Conservation (phyloP, 2,888 invertebrate species). For the Pteria penguin region DNA sequence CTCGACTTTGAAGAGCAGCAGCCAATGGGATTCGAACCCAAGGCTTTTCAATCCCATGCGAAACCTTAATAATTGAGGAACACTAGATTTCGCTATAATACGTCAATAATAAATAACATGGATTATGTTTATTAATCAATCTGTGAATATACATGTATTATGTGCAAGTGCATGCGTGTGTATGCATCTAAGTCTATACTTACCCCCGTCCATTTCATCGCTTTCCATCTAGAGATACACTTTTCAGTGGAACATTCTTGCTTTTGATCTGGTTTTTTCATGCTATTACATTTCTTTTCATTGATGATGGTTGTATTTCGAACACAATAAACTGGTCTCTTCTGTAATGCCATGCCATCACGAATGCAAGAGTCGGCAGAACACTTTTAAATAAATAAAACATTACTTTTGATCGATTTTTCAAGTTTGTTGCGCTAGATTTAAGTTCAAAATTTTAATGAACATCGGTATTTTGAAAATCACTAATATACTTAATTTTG, state of each 20-base stretch:
- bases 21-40: too few species aligned
- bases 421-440: too few species aligned
- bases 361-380: constrained; percentile 52
- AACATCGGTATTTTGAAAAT: too few species aligned
- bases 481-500: too few species aligned
- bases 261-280: constrained; percentile 41
- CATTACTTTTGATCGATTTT: too few species aligned
- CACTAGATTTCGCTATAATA: too few species aligned
- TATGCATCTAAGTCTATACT: not conserved
- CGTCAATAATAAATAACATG: too few species aligned
- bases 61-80: too few species aligned
- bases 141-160: not conserved
- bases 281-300: constrained; percentile 43
- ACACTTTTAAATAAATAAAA: constrained; percentile 53
- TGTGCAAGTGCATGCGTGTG: not conserved
- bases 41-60: too few species aligned
- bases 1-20: too few species aligned
- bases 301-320: constrained; percentile 52
- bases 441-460: too few species aligned
- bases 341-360: constrained; percentile 57
- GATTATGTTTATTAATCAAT: not conserved
- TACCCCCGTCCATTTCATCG: constrained; percentile 65
- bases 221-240: constrained; percentile 61
- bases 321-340: constrained; percentile 55
- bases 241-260: constrained; percentile 58